These are phyloP conservation scores for Mormyrops attenuatus DNA, from an alignment of 2,797 vertebrate species.

Conservation along the genomic window DNA sequence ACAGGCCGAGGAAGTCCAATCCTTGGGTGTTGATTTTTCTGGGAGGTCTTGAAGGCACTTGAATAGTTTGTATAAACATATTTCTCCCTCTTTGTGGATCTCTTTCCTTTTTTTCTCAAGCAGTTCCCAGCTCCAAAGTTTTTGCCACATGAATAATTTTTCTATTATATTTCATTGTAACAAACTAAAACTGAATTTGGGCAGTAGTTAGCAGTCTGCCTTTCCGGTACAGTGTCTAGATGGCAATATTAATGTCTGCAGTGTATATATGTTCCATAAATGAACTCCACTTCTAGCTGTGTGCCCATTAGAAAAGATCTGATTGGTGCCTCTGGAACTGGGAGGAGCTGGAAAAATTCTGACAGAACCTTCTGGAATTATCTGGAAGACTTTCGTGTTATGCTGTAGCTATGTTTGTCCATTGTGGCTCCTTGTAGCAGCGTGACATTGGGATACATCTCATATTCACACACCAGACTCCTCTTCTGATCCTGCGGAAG, in stretches of 20 bases:
- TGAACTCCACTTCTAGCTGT: neutral
- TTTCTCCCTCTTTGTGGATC: conserved; percentile 28
- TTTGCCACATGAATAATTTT: conserved; percentile 7
- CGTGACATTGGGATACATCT: conserved; percentile 59
- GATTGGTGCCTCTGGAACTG: conserved; percentile 24
- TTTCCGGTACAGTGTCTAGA: neutral
- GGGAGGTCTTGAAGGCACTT: conserved; percentile 38
- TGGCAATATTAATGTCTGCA: neutral
- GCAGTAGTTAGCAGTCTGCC: neutral
- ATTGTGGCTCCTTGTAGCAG: conserved; percentile 62
- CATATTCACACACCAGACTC: conserved; percentile 77
- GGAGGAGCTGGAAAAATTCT: conserved; percentile 34
- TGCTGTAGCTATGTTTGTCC: conserved; percentile 49
- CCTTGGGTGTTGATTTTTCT: conserved; percentile 38
- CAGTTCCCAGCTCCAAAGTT: conserved; percentile 31
- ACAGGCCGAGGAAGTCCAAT: neutral
- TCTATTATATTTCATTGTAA: conserved; percentile 13
- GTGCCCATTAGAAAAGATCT: neutral
- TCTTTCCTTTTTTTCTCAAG: conserved; percentile 27
- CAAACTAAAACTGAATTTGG: neutral
- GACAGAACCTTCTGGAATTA: conserved; percentile 43
- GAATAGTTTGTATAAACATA: conserved; percentile 26
- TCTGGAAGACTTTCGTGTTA: conserved; percentile 41
- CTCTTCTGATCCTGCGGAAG: conserved; percentile 77
- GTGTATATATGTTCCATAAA: neutral